Percentiles rank a stretch among this genome's conserved stretches.
phyloP scores from a whole-genome alignment of 2,888 invertebrate species.

The Xanthia togata region DNA sequence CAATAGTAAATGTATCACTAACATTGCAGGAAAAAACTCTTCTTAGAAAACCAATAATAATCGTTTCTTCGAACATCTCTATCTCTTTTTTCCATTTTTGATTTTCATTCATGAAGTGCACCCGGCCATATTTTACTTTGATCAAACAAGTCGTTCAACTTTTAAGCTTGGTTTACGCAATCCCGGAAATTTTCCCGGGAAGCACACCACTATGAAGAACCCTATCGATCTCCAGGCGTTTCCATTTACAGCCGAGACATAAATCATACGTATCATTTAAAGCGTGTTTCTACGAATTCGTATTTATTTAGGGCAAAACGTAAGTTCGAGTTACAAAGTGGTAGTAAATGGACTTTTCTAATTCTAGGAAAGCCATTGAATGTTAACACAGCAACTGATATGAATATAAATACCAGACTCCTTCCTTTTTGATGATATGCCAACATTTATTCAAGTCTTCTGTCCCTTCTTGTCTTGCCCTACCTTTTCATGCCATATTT shows the following conservation, averaged over 20 bases:
- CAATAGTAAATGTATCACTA: too few relatives aligned
- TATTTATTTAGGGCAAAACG: conserved; percentile 20
- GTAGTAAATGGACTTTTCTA: neutral
- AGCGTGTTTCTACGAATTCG: conserved; percentile 33
- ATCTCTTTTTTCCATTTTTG: too few relatives aligned
- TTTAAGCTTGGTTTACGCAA: neutral
- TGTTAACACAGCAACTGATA: neutral
- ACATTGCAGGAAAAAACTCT: neutral
- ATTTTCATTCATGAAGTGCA: neutral
- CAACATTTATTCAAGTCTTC: neutral
- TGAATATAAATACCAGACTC: neutral
- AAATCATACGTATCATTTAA: conserved; percentile 69
- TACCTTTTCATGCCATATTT: neutral
- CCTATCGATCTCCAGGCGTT: conserved; percentile 56
- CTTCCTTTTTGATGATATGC: neutral
- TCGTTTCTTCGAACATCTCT: neutral
- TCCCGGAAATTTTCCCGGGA: conserved; percentile 20
- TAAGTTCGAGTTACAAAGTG: neutral
- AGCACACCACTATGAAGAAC: conserved; percentile 35
- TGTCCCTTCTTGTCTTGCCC: neutral
- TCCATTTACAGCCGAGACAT: conserved; percentile 58
- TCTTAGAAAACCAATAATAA: too few relatives aligned
- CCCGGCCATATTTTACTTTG: neutral
- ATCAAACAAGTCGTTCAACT: neutral
- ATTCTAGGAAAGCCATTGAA: neutral